phyloP scores from a whole-genome alignment of 2,797 vertebrate genomes.

The Melopsittacus undulatus region DNA sequence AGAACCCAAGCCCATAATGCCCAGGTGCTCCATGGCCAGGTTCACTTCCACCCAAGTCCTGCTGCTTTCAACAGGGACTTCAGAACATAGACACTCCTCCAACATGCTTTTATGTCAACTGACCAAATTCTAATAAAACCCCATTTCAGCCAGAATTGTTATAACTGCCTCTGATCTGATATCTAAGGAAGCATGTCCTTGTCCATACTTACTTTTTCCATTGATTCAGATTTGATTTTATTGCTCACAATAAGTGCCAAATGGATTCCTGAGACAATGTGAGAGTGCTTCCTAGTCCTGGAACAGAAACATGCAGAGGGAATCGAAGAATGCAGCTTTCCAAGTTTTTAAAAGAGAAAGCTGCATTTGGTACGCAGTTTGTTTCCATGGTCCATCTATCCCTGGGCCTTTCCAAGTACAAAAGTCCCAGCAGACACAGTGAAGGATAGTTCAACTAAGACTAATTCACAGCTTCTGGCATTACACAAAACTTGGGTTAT shows the following conservation, averaged over 20 bases:
- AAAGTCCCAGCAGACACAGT: not conserved
- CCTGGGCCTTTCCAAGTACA: not conserved
- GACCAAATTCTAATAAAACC: not conserved
- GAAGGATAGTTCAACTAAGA: too few relatives aligned
- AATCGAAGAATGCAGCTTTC: not conserved
- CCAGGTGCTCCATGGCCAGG: not conserved
- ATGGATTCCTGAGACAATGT: not conserved
- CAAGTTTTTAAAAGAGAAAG: not conserved
- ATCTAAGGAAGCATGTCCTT: not conserved
- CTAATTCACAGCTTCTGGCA: accelerated
- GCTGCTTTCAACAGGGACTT: not conserved
- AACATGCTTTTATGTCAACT: accelerated
- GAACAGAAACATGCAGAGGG: not conserved
- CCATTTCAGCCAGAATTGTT: not conserved
- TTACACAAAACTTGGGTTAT: not conserved
- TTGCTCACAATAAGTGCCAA: not conserved
- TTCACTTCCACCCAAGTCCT: accelerated
- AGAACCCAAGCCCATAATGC: not conserved
- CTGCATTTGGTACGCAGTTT: not conserved
- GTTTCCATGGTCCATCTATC: accelerated
- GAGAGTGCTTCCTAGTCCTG: not conserved
- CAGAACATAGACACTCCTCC: not conserved
- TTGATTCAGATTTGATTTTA: not conserved
- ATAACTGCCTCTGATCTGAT: accelerated
- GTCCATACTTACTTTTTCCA: not conserved